Conservation (phyloP, 2,888 invertebrate species). For the Epinotia bilunana region DNA sequence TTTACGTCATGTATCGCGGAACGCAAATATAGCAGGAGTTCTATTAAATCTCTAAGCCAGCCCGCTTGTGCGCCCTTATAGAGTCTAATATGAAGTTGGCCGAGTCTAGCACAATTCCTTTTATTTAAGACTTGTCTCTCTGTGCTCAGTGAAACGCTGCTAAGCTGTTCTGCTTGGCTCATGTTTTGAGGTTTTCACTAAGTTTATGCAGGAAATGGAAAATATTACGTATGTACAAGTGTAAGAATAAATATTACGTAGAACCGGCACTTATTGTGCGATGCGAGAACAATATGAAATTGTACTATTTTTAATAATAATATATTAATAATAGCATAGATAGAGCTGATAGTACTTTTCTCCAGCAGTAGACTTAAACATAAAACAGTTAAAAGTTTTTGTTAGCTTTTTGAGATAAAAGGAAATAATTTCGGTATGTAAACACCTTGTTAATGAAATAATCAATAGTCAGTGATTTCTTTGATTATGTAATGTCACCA, state of each 20-base stretch:
- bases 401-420: too few species aligned
- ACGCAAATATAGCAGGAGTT: slow-evolving; percentile 5
- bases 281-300: too few species aligned
- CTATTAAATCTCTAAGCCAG: slow-evolving; percentile 4
- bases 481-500: too few species aligned
- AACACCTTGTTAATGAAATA: too few species aligned
- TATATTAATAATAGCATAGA: too few species aligned
- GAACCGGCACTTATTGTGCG: not conserved
- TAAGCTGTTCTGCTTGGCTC: slow-evolving; percentile 10
- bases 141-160: not conserved
- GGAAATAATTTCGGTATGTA: too few species aligned
- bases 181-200: slow-evolving; percentile 6
- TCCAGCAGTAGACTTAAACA: too few species aligned
- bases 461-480: too few species aligned
- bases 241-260: not conserved
- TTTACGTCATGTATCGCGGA: slow-evolving; percentile 6
- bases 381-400: too few species aligned
- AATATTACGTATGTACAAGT: not conserved
- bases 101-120: slow-evolving; percentile 4
- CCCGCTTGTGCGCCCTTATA: slow-evolving; percentile 3
- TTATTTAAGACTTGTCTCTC: slow-evolving; percentile 12
- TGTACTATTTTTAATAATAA: too few species aligned
- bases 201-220: not conserved
- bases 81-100: slow-evolving; percentile 13
- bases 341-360: too few species aligned